phyloP scores from a whole-genome alignment of 2,888 invertebrate genomes.

The Acronicta leporina region DNA sequence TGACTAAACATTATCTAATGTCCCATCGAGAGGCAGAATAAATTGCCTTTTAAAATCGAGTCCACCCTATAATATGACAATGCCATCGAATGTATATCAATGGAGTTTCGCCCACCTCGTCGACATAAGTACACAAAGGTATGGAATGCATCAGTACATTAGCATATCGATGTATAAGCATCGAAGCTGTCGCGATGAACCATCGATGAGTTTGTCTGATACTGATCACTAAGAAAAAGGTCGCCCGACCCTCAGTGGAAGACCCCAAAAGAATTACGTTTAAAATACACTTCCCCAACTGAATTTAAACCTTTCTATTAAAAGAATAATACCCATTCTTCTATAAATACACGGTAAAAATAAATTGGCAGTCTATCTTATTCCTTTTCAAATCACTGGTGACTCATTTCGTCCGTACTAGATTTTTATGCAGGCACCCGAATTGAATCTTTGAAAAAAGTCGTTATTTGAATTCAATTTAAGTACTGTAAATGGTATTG shows the following conservation, averaged over 20 bases:
- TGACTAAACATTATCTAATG: conserved; percentile 80
- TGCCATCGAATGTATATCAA: conserved; percentile 84
- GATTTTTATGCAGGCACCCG: conserved; percentile 72
- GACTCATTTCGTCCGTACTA: conserved; percentile 77
- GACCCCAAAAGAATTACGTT: conserved; percentile 58
- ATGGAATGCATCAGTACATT: conserved; percentile 80
- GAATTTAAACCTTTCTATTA: conserved; percentile 60
- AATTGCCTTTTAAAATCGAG: conserved; percentile 84
- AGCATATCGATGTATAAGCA: conserved; percentile 81
- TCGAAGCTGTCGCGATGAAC: conserved; percentile 81
- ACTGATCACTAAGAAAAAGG: conserved; percentile 81
- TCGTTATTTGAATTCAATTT: conserved; percentile 62
- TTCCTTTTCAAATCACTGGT: conserved; percentile 81
- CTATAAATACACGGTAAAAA: conserved; percentile 33
- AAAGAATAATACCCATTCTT: conserved; percentile 43
- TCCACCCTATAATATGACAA: conserved; percentile 83
- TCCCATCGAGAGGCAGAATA: conserved; percentile 78
- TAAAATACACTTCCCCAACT: conserved; percentile 25
- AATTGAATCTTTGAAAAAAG: conserved; percentile 59
- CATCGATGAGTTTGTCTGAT: conserved; percentile 80
- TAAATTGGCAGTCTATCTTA: conserved; percentile 66
- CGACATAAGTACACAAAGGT: conserved; percentile 85
- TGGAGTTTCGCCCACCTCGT: conserved; percentile 87
- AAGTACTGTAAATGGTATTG: conserved; percentile 55
- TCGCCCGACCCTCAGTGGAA: conserved; percentile 73